Base-by-base conservation (phyloP, 2,113 vertebrate species). In the Pelodiscus sinensis region DNA sequence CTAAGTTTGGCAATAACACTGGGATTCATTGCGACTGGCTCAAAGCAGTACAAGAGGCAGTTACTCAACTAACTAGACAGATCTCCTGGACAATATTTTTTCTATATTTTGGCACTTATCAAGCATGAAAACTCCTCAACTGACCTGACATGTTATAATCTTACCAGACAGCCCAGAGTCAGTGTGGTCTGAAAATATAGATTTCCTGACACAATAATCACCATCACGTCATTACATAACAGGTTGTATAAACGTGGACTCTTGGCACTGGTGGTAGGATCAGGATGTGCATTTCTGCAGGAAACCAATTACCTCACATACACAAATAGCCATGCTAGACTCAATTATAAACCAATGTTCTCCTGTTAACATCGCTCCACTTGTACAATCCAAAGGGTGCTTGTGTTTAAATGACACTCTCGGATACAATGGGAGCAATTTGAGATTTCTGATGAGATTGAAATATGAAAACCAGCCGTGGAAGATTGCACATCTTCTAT, bases 341-440 rank as follows among this genome's bases (percentile, higher is more conserved):
- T 79, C 50, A 93, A 93, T 88, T 93, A 88, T 80, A 90, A 96
- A 88, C 52, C 89, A 95, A 73, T 87, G 86, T 96, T 93, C 56
- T 84, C 80, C 85, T 87, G 85, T 95, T 96, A 95, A 89, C 88
- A 95, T 91, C 81, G 84, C 9, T 91, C 65, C 55, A 94, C 75
- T 92, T 77, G 55, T 90, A 77, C 16, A 38, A 91, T 88, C 89
- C 89, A 82, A 89, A 89, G 2, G 35, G 87, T 88, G 31, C 84
- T 96, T 85, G 25, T 81, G 56, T 96, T 91, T 90, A 96, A 96
- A 92, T 94, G 95, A 94, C 80, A 91, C 84, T 84, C 88, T 92
- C 79, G 88, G 80, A 88, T 62, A 92, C 84, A 94, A 73, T 18
- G 79, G 89, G 65, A 96, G 87, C 78, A 96, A 96, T 91, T 89